Conservation (phyloP, 2,797 vertebrate genomes). For the Silurus lanzhouensis region DNA sequence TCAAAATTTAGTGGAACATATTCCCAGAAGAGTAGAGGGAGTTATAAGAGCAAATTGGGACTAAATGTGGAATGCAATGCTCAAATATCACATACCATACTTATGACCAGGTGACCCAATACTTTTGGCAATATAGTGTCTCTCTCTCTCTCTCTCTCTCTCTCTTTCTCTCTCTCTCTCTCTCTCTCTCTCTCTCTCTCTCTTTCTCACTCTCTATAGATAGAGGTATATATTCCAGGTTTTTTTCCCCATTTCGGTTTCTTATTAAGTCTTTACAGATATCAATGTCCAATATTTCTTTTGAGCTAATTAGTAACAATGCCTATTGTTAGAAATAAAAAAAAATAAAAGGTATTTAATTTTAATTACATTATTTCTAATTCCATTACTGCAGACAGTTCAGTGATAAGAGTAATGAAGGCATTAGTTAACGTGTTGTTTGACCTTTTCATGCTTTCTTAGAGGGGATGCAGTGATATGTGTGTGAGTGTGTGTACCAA, state of each 20-base stretch:
- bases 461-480: neutral
- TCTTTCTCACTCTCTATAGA: too few relatives aligned
- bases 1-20: too few relatives aligned
- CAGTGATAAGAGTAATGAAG: neutral
- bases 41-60: too few relatives aligned
- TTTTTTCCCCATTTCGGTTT: neutral
- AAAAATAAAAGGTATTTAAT: neutral
- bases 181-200: too few relatives aligned
- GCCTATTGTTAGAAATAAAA: neutral
- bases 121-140: too few relatives aligned
- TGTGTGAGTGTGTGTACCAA: slow-evolving; percentile 62
- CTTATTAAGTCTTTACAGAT: neutral
- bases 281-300: neutral
- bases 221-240: neutral
- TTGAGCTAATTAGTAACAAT: neutral
- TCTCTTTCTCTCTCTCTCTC: too few relatives aligned
- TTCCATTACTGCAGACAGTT: neutral
- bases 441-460: neutral
- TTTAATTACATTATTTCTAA: neutral
- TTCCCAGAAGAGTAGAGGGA: too few relatives aligned
- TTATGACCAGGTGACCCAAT: too few relatives aligned
- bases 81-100: too few relatives aligned
- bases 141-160: too few relatives aligned
- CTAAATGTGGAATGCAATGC: too few relatives aligned
- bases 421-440: neutral